phyloP scores from a whole-genome alignment of 2,888 invertebrate genomes.

The Nipponacmea schrenckii region DNA sequence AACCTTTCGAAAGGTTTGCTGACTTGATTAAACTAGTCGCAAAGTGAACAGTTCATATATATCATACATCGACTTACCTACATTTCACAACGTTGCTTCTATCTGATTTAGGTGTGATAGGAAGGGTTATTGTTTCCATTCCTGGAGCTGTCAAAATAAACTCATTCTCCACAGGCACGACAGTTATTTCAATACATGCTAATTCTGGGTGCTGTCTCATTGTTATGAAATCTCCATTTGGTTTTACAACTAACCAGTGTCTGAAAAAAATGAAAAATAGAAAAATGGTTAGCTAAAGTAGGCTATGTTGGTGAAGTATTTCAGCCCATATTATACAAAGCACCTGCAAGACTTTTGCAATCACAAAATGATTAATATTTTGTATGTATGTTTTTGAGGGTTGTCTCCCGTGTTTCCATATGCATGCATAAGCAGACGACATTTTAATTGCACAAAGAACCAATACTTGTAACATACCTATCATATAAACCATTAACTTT shows the following conservation, averaged over 20 bases:
- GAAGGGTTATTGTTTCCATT: slow-evolving; percentile 39
- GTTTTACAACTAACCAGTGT: slow-evolving; percentile 46
- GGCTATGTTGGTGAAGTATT: too few species aligned
- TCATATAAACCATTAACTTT: slow-evolving; percentile 41
- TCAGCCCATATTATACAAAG: too few species aligned
- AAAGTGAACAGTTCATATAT: too few species aligned
- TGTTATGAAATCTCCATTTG: slow-evolving; percentile 48
- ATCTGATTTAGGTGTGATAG: slow-evolving; percentile 25
- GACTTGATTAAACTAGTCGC: too few species aligned
- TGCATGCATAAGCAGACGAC: too few species aligned
- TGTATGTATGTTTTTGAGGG: too few species aligned
- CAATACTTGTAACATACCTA: slow-evolving; percentile 37
- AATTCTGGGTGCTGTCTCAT: slow-evolving; percentile 46
- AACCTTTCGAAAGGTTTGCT: too few species aligned
- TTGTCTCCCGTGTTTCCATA: too few species aligned
- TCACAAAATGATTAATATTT: too few species aligned
- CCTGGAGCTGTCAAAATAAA: slow-evolving; percentile 50
- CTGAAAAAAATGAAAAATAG: too few species aligned
- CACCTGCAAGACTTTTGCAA: too few species aligned
- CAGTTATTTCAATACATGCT: slow-evolving; percentile 40
- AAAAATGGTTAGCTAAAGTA: too few species aligned
- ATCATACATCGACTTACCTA: slow-evolving; percentile 25
- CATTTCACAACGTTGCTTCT: slow-evolving; percentile 22
- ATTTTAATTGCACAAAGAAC: not conserved
- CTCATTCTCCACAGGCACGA: slow-evolving; percentile 29